Evolutionary conservation across 2,888 invertebrate species (phyloP).

Genomic region (Eulithis prunata): DNA sequence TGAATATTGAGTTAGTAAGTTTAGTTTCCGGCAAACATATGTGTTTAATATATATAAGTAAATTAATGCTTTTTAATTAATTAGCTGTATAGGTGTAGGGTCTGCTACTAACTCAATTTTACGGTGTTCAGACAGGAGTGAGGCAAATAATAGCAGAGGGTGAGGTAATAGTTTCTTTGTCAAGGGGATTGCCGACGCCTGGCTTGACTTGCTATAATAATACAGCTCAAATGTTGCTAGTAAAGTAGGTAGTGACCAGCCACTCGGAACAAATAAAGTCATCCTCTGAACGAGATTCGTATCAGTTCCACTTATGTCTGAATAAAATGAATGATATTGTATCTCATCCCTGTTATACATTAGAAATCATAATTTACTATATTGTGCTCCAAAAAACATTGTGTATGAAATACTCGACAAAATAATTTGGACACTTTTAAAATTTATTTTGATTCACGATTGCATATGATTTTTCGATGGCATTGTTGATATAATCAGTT

Average conservation of each 20-base stretch:
- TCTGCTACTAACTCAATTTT: conserved; percentile 13
- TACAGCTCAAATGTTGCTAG: conserved; percentile 15
- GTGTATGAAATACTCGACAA: not conserved
- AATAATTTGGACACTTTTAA: not conserved
- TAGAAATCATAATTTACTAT: conserved; percentile 5
- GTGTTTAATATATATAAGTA: conserved; percentile 48
- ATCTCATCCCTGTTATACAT: conserved; percentile 14
- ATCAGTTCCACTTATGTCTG: conserved; percentile 23
- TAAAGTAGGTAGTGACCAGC: conserved; percentile 44
- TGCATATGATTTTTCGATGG: conserved; percentile 21
- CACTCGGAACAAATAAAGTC: conserved; percentile 54
- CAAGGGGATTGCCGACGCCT: conserved; percentile 19
- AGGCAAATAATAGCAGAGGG: conserved; percentile 19
- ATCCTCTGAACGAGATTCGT: conserved; percentile 44
- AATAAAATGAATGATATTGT: conserved; percentile 24
- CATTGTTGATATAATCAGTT: conserved; percentile 33
- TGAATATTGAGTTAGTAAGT: conserved; percentile 48
- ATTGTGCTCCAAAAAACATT: not conserved
- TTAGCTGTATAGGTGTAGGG: not conserved
- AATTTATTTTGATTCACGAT: conserved; percentile 2
- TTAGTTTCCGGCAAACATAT: conserved; percentile 44
- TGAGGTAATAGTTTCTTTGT: conserved; percentile 24
- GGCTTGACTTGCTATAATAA: conserved; percentile 23
- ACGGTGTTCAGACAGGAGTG: conserved; percentile 16
- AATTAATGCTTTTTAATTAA: conserved; percentile 38